Evolutionary conservation across 1,140 invertebrate genomes (phyloP).

Genomic region (Drosophila micromelanica): DNA sequence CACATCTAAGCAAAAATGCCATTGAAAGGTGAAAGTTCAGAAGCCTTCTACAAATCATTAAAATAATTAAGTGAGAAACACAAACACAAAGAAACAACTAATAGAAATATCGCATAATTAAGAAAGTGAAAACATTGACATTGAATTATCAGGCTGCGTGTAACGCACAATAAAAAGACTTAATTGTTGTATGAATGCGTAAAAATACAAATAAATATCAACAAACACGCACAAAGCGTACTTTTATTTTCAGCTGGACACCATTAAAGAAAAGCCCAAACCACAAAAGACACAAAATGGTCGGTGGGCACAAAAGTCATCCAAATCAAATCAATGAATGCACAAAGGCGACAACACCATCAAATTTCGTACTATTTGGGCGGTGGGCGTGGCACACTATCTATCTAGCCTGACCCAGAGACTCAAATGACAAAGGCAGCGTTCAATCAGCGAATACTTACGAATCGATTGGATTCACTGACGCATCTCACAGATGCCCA

Average conservation of each 20-base stretch:
- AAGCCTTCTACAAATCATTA: constrained; percentile 12
- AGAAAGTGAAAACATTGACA: constrained; percentile 65
- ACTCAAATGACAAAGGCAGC: constrained; percentile 7
- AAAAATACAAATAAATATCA: constrained; percentile 39
- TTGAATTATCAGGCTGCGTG: constrained; percentile 73
- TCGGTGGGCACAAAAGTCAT: constrained; percentile 18
- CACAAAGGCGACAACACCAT: constrained; percentile 17
- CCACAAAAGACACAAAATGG: background rate
- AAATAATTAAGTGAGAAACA: constrained; percentile 4
- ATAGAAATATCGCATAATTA: constrained; percentile 15
- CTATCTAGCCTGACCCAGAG: constrained; percentile 13
- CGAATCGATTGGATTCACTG: constrained; percentile 60
- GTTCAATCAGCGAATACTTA: constrained; percentile 7
- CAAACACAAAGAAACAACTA: background rate
- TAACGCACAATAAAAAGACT: constrained; percentile 45
- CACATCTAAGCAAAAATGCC: constrained; percentile 8
- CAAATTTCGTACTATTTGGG: background rate
- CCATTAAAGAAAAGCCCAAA: background rate
- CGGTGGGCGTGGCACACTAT: background rate
- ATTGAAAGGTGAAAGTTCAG: constrained; percentile 29
- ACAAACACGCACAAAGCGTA: constrained; percentile 41
- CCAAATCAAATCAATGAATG: constrained; percentile 24
- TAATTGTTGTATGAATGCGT: constrained; percentile 37
- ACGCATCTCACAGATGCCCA: constrained; percentile 50
- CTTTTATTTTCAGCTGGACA: constrained; percentile 31